Evolutionary conservation across 2,888 invertebrate species (phyloP).

Genomic region (Machimus atricapillus): DNA sequence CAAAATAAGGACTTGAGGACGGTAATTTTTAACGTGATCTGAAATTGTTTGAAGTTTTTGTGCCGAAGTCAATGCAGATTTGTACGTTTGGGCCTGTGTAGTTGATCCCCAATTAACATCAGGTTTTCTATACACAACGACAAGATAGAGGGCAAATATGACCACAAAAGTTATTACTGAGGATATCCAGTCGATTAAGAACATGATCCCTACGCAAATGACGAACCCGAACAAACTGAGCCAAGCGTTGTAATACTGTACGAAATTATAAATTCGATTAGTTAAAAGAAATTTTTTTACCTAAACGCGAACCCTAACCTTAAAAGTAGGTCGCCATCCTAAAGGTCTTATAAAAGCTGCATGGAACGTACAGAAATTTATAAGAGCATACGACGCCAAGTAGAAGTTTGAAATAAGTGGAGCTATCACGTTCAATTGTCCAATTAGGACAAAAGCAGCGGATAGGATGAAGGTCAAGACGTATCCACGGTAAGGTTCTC

Average conservation of each 20-base stretch:
- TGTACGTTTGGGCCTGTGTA: slow-evolving; percentile 95
- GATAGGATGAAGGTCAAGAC: slow-evolving; percentile 90
- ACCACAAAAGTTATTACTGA: slow-evolving; percentile 91
- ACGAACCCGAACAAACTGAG: slow-evolving; percentile 83
- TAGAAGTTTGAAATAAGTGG: slow-evolving; percentile 96
- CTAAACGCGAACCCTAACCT: slow-evolving; percentile 64
- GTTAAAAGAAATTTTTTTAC: background rate
- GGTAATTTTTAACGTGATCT: slow-evolving; percentile 97
- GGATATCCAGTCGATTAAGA: slow-evolving; percentile 91
- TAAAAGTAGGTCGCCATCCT: slow-evolving; percentile 90
- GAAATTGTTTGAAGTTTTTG: slow-evolving; percentile 82
- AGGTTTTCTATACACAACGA: slow-evolving; percentile 92
- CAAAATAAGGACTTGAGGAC: slow-evolving; percentile 87
- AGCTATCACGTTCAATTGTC: slow-evolving; percentile 87
- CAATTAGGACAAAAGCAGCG: slow-evolving; percentile 83
- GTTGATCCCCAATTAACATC: slow-evolving; percentile 99
- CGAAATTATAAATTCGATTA: background rate
- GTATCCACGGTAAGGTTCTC: slow-evolving; percentile 90
- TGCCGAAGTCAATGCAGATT: slow-evolving; percentile 85
- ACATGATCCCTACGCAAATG: slow-evolving; percentile 88
- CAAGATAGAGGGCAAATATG: slow-evolving; percentile 87
- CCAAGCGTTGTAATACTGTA: slow-evolving; percentile 92
- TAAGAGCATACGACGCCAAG: slow-evolving; percentile 90
- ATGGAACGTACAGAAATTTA: slow-evolving; percentile 96
- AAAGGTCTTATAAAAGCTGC: slow-evolving; percentile 86